These are phyloP conservation scores for Sebastolobus altivelis DNA, from an alignment of 2,797 vertebrate genomes.

Conservation along the genomic window DNA sequence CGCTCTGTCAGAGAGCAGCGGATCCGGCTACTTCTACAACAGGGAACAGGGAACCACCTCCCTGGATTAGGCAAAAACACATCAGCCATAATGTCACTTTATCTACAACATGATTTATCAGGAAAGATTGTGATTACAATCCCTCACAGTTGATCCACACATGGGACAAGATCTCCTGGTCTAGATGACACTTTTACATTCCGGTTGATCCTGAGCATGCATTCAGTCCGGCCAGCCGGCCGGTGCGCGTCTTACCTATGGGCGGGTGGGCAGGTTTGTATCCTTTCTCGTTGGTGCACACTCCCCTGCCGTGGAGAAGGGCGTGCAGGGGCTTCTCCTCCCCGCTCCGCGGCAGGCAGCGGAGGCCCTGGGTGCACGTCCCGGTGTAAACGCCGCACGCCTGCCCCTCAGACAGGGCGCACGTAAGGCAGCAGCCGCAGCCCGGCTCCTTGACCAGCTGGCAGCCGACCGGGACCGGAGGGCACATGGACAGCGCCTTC, in stretches of 20 bases:
- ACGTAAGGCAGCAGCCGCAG: conserved; percentile 98
- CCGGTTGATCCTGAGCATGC: conserved; percentile 23
- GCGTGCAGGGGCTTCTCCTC: conserved; percentile 98
- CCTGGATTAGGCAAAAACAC: neutral
- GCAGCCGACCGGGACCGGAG: conserved; percentile 93
- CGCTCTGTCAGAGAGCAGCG: conserved; percentile 45
- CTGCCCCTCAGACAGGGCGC: conserved; percentile 94
- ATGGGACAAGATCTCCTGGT: neutral
- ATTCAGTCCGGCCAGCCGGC: neutral
- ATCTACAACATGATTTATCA: no score
- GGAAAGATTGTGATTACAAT: no score
- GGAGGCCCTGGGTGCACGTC: conserved; percentile 93
- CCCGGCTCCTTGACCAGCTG: conserved; percentile 98
- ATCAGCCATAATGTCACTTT: neutral
- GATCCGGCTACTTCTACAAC: neutral
- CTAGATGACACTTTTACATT: neutral
- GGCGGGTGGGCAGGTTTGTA: conserved; percentile 89
- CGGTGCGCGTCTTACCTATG: conserved; percentile 80
- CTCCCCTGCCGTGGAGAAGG: conserved; percentile 94
- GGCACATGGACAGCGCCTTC: conserved; percentile 96
- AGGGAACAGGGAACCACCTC: neutral
- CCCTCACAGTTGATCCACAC: no score
- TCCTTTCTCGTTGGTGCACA: conserved; percentile 97
- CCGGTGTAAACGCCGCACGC: conserved; percentile 98
- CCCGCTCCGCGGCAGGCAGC: conserved; percentile 94